phyloP scores from a whole-genome alignment of 2,888 invertebrate species.

The Ligdia adustata region DNA sequence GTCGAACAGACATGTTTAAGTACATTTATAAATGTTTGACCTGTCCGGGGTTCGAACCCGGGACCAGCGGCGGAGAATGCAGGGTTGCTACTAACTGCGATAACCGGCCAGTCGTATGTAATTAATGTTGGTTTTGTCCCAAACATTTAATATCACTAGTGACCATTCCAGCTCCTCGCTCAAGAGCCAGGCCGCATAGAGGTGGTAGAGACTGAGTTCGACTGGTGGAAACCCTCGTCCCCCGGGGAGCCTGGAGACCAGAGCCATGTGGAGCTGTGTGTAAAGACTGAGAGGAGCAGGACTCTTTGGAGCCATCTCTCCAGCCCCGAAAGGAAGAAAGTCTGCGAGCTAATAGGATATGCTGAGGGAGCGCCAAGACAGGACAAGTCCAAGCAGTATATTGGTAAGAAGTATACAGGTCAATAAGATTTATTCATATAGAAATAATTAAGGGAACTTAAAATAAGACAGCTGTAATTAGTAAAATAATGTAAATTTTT shows the following conservation, averaged over 20 bases:
- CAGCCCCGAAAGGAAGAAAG: constrained; percentile 85
- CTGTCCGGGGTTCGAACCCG: too few species aligned
- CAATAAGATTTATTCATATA: too few species aligned
- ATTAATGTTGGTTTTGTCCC: too few species aligned
- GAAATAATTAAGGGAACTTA: too few species aligned
- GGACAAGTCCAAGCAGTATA: constrained; percentile 81
- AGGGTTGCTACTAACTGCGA: too few species aligned
- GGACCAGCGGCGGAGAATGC: too few species aligned
- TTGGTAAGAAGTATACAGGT: constrained; percentile 66
- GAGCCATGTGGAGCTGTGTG: constrained; percentile 71
- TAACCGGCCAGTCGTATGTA: too few species aligned
- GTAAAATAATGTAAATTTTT: too few species aligned
- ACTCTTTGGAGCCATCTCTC: constrained; percentile 86
- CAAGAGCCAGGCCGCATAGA: constrained; percentile 76
- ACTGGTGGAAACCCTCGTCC: constrained; percentile 73
- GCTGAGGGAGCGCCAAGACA: constrained; percentile 79
- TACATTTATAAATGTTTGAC: too few species aligned
- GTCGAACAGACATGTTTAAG: too few species aligned
- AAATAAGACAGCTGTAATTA: too few species aligned
- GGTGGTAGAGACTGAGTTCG: constrained; percentile 74
- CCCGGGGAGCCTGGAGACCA: constrained; percentile 48
- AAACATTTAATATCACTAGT: too few species aligned
- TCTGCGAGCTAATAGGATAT: constrained; percentile 86
- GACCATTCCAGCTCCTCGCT: constrained; percentile 54
- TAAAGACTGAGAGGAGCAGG: constrained; percentile 79